Base-by-base conservation (phyloP, 1,140 invertebrate genomes). In the Papilio dardanus region DNA sequence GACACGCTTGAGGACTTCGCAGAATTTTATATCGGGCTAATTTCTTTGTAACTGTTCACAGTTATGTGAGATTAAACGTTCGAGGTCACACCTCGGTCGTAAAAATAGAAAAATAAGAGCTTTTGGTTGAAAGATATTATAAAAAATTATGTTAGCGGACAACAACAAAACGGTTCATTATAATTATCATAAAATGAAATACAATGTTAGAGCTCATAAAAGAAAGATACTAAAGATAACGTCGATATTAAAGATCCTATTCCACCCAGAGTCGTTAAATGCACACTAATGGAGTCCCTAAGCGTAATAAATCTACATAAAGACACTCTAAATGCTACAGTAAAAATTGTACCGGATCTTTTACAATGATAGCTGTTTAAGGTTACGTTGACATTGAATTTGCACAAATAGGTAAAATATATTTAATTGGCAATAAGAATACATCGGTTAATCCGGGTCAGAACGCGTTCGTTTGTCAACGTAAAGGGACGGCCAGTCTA, bases 381-480 rank as follows among this genome's bases (percentile, higher is more conserved):
- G 19, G 14, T 12, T 14, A 16, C 12, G 24, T 62, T 28, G 12
- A 62, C 10, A 62, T 62, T 12, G 12, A 62, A 76, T 69, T 69
- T 35, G 66, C 46, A 68, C 40, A 69, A 69, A 76, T 77, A 77
- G n/a, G 24, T 62, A 62, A 62, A 62, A 62, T 62, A 4, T 28
- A 62, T 69, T 69, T 69, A 69, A 69, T 69, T 69, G 67, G 67
- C 67, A 62, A 62, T 62, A 62, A 28, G 54, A 62, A 62, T 62
- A 62, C 50, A 78, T 79, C 75, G 76, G 74, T 75, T 46, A 54
- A 84, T 87, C 79, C 85, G 82, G 82, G 65, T 80, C 65, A 46
- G 74, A 81, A 78, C 78, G 82, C 77, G 77, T 85, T 84, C 82
- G 84, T 82, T 85, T 83, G 80, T 71, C 67, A 79, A 81, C 35